Evolutionary conservation across 2,888 invertebrate species (phyloP), one percentile per base, ranked within the genome.

Genomic region (Acanthopleura granulata): DNA sequence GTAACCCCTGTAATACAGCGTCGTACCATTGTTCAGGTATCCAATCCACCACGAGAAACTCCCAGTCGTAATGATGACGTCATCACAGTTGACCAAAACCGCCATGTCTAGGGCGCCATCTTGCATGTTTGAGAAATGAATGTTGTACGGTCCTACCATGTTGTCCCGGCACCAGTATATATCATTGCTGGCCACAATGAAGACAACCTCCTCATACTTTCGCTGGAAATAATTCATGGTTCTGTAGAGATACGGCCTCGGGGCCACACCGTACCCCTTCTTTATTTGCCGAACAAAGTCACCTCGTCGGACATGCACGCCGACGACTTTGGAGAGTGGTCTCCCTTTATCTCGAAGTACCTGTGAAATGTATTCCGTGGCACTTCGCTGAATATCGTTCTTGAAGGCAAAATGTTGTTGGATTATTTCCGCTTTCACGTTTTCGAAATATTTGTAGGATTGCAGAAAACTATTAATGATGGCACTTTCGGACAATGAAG

Each of bases 21-120:
- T 86, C 57, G 85, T 83, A 9, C 90, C 89, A 22, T 80, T 78
- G n/a, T 84, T 82, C 27, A 91, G 78, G 79, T 88, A 91, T 1
- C 87, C 90, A 6, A 87, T 87, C 91, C 91, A 91, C 91, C 91
- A 91, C 18, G 89, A 88, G 78, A 87, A 91, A 0, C 91, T 89
- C 0, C 91, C 91, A 0, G 89, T 81, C 6, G 84, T 84, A 73
- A 90, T 85, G 40, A 91, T 86, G 22, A 87, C 82, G 73, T 88
- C 88, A 80, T 91, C 84, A 81, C 89, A 87, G 14, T 78, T 80
- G 0, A 86, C 76, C 72, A 91, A 78, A 6, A 88, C 84, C 6
- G 89, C 88, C 75, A 91, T 78, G 78, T 91, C 91, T 18, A 89
- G 85, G 70, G 85, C 86, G 0, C 88, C 86, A 29, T 79, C 80